Evolutionary conservation across 2,888 invertebrate species (phyloP), one percentile per base, ranked within the genome.

Genomic region (Drosophila neotestacea): DNA sequence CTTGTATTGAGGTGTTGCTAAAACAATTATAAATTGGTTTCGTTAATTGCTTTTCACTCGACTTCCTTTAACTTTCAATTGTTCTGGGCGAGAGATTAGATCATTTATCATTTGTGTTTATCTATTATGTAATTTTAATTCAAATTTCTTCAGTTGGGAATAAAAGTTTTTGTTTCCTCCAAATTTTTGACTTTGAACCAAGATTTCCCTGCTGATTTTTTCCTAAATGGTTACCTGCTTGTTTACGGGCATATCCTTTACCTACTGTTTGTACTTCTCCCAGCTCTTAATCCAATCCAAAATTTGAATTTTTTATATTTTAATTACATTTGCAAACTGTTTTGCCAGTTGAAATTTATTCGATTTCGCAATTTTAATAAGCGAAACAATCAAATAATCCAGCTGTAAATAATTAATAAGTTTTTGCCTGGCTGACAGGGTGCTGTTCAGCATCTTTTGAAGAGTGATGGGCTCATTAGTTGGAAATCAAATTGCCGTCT

Each of bases 401-500:
- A 46, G 10, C 42, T 36, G 78, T 84, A 22, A 66, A 81, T 81
- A 73, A 84, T 79, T 84, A 63, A 81, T 71, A 73, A 73, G 71
- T 61, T 66, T 54, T 41, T 54, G 30, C 39, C 22, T 2, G 22
- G 22, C 36, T 28, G 34, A 38, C 36, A 51, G 56, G 55, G n/a
- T 32, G 10, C 4, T 39, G n/a, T 9, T 16, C 4, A 13, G 9
- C 9, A 13, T 13, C 16, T 11, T 11, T 10, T 39, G 50, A 41
- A 44, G 65, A 52, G 51, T 54, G 61, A 65, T 70, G 34, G 30
- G n/a, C n/a, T 7, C 36, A 38, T 28, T 5, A 51, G n/a, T 28
- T 38, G n/a, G 22, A 22, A 22, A 22, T 4, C n/a, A 1, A 5
- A n/a, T n/a, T 6, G 5, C n/a, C n/a, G 30, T 5, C 5, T 51